Base-by-base conservation (phyloP, 2,797 vertebrate genomes). In the Ctenosaura bakeri region DNA sequence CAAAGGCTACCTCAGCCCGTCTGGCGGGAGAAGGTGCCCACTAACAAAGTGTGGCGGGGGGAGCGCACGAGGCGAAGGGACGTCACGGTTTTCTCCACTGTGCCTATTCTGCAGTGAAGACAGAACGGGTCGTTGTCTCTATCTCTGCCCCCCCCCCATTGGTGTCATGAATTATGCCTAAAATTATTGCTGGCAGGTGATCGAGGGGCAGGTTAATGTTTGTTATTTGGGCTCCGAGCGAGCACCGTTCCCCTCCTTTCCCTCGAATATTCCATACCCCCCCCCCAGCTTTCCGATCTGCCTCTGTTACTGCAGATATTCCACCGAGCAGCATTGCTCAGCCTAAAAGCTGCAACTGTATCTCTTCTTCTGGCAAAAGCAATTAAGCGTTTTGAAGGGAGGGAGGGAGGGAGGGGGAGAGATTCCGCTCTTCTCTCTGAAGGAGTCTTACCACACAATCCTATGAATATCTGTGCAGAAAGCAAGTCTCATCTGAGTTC, bases 221-320 rank as follows among this genome's bases (percentile, higher is more conserved):
- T 90, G 64, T 69, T 38, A 52, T 38, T 16, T 54, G 85, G 77
- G 85, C 82, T 86, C 74, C 9, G 24, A 84, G 52, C 84, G 32
- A 50, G 91, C 22, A 89, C 46, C 73, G 6, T 89, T 81, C 66
- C 46, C 69, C 79, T 4, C 18, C 38, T n/a, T 18, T 77, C 62
- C 83, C 74, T 7, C 83, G 82, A 88, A 90, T 82, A 52, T 83
- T 76, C 76, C 54, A 62, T 38, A 88, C 86, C 81, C 56, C 50
- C 86, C 16, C 86, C 54, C 50, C 78, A 66, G 32, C 81, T 12
- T 42, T 66, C 26, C 62, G 29, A 93, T 87, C 90, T 78, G 73
- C 74, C 86, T 92, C 83, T n/a, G 62, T 59, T 89, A 92, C 93
- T 94, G 96, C 95, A 90, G 96, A 95, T 82, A 81, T 89, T 91